Conservation (phyloP, 2,888 invertebrate species). For the Chymomyza caudatula region DNA sequence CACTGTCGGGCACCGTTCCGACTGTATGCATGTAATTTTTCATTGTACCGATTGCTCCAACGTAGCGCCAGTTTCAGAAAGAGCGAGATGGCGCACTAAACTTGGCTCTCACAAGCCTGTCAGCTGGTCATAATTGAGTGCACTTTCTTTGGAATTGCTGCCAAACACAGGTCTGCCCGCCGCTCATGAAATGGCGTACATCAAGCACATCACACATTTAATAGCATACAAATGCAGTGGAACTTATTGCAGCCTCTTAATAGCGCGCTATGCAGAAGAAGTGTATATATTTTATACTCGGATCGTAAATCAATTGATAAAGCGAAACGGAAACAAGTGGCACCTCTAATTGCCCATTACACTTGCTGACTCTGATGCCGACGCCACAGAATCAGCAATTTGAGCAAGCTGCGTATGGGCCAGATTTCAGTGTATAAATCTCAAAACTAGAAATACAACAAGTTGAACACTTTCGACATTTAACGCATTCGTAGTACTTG, state of each 20-base stretch:
- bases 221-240: constrained; percentile 6
- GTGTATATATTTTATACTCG: constrained; percentile 22
- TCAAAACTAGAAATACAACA: background rate
- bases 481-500: constrained; percentile 31
- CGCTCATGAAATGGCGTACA: constrained; percentile 56
- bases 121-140: constrained; percentile 74
- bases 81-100: constrained; percentile 41
- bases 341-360: constrained; percentile 64
- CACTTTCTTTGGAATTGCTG: constrained; percentile 68
- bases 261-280: constrained; percentile 25
- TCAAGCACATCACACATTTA: constrained; percentile 28
- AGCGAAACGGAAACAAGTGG: constrained; percentile 73
- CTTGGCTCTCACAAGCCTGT: constrained; percentile 44
- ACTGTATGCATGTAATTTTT: too few species aligned
- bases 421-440: constrained; percentile 5
- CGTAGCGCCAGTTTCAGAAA: constrained; percentile 50
- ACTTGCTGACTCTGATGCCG: constrained; percentile 41
- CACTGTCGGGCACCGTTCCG: too few species aligned
- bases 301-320: constrained; percentile 72
- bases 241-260: constrained; percentile 26
- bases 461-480: constrained; percentile 42
- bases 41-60: constrained; percentile 1
- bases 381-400: background rate
- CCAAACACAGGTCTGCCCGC: constrained; percentile 37
- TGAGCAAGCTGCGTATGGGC: background rate